These are phyloP conservation scores for Tortricodes alternella DNA, from an alignment of 2,888 invertebrate genomes.

Conservation along the genomic window DNA sequence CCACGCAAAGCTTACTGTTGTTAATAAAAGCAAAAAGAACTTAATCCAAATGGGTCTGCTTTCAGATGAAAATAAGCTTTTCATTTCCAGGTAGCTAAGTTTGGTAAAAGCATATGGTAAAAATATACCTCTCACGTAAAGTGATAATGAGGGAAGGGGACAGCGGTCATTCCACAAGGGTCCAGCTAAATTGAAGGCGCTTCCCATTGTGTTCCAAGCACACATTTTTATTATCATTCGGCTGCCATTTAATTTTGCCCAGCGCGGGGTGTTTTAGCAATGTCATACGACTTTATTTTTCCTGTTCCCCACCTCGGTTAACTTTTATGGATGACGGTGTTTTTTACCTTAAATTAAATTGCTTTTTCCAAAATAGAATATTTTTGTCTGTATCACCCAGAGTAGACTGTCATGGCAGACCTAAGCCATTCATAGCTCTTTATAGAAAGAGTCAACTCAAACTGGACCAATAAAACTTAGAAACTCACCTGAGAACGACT, in stretches of 20 bases:
- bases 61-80: slow-evolving; percentile 6
- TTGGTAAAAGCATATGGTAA: slow-evolving; percentile 3
- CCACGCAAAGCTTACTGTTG: not conserved
- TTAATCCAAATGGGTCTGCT: not conserved
- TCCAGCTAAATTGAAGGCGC: slow-evolving; percentile 39
- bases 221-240: slow-evolving; percentile 50
- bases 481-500: too few species aligned
- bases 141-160: slow-evolving; percentile 32
- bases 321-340: slow-evolving; percentile 38
- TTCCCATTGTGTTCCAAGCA: slow-evolving; percentile 42
- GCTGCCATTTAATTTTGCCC: slow-evolving; percentile 47
- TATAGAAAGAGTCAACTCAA: too few species aligned
- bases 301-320: slow-evolving; percentile 38
- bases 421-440: too few species aligned
- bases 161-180: slow-evolving; percentile 47
- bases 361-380: too few species aligned
- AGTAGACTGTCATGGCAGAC: too few species aligned
- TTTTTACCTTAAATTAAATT: slow-evolving; percentile 19
- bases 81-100: slow-evolving; percentile 3
- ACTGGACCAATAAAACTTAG: too few species aligned
- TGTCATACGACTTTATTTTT: slow-evolving; percentile 38
- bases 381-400: too few species aligned
- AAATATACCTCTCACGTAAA: slow-evolving; percentile 16
- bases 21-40: not conserved
- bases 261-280: slow-evolving; percentile 36